Base-by-base conservation (phyloP, 2,113 vertebrate species). In the Callipepla californica region DNA sequence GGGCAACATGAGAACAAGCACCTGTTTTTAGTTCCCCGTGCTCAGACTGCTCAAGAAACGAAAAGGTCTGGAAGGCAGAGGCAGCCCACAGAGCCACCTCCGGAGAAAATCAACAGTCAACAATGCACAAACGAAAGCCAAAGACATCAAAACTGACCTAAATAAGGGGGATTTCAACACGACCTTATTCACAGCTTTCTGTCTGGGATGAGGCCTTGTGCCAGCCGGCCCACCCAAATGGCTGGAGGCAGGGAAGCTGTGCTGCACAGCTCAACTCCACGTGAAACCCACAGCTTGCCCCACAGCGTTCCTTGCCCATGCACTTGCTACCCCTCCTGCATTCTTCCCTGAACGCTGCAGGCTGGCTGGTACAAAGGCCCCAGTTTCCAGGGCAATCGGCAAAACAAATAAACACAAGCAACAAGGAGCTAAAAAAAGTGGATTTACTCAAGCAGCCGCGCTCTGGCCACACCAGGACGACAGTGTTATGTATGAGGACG, bases 351-450 rank as follows among this genome's bases (percentile, higher is more conserved):
- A 91, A 55, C 21, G 55, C 76, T 65, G 68, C 55, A 83, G 77
- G 61, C 47, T 77, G 68, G 34, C 38, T 87, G 45, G 21, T 74
- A 77, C 48, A 38, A 68, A 55, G 55, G 70, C 38, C 55, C 79
- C 59, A 53, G 81, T 90, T 89, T 90, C 91, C 93, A 91, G 75
- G 50, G 63, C 50, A 82, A 82, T 7, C 26, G 75, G 59, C 51
- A 89, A 94, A 95, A 94, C 65, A 84, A 87, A 87, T 23, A 89
- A 18, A 81, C 62, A 74, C 22, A n/a, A 82, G 38, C 74, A 53
- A 75, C 36, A 80, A 55, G 77, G 91, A 69, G 58, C 50, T 62
- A 9, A 11, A 68, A 68, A 45, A 81, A 79, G 36, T 10, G 16
- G 20, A 89, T 94, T 87, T 84, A 89, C 55, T 53, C 8, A 3